Evolutionary conservation across 1,140 invertebrate genomes (phyloP), one percentile per base, ranked within the genome.

Genomic region (Portunus trituberculatus): DNA sequence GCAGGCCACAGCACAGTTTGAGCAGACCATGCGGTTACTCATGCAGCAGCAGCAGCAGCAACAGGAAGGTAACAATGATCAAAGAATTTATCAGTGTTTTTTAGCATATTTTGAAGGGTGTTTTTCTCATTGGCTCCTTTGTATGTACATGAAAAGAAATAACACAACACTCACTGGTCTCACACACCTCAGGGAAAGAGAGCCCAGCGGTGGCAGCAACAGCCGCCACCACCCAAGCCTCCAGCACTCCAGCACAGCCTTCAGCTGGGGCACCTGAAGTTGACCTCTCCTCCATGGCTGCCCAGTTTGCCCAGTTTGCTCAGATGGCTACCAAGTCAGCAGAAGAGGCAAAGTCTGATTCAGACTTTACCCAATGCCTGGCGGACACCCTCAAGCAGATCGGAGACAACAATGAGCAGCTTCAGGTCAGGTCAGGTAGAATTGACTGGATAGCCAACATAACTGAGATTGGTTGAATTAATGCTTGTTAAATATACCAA

Each of bases 221-320:
- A 12, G 16, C 52, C 52, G 12, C 10, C 52, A 12, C 52, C 52
- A 59, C 52, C 10, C 52, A 12, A 10, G 12, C 52, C 0, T 59
- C 52, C 52, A 59, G 12, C 12, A 0, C 48, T 28, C 28, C 31
- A 16, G 89, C 2, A 29, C 46, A 28, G 25, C 8, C 48, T 10
- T 4, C 46, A 59, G 90, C 16, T 28, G 59, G 7, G 48, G 45
- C 25, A 8, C 59, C 29, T 31, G 48, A 32, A 10, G 45, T 96
- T 3, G 95, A 96, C 45, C 29, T 96, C 12, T 93, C 92, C 25
- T 31, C 92, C 20, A 84, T 96, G 88, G 91, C 95, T 8, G 89
- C 95, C 8, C 92, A 96, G 88, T 96, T 96, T 94, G 95, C 95
- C 46, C 76, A 94, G 89, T 96, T 96, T 92, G 95, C 95, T 82